phyloP scores from a whole-genome alignment of 1,140 invertebrate species.

The Paramacrobiotus metropolitanus region DNA sequence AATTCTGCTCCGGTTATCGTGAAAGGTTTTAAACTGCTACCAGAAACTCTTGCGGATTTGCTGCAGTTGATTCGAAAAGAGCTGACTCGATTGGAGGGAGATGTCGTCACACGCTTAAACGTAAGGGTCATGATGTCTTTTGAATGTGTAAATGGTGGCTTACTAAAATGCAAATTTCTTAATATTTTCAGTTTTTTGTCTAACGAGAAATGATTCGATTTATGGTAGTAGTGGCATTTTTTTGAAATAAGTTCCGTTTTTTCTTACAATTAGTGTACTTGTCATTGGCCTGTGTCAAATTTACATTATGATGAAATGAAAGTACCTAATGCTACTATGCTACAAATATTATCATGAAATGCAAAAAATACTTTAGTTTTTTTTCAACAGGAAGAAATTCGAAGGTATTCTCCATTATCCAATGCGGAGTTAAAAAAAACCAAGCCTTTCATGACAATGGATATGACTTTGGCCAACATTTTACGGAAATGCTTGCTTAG shows the following conservation, averaged over 20 bases:
- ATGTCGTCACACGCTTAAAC: slow-evolving; percentile 19
- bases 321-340: no score
- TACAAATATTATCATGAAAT: neutral
- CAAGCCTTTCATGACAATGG: slow-evolving; percentile 25
- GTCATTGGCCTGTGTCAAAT: no score
- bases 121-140: no score
- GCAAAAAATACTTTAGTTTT: no score
- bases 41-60: neutral
- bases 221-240: no score
- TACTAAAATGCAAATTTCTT: no score
- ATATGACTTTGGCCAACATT: slow-evolving; percentile 54
- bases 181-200: no score
- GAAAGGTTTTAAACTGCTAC: neutral
- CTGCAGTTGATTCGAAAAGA: slow-evolving; percentile 15
- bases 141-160: no score
- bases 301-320: no score
- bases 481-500: slow-evolving; percentile 51
- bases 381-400: neutral
- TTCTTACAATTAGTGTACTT: neutral
- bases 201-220: no score
- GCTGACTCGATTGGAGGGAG: slow-evolving; percentile 35
- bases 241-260: neutral
- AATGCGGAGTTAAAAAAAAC: neutral
- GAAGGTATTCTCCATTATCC: neutral
- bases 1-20: slow-evolving; percentile 36